Evolutionary conservation across 2,113 vertebrate genomes (phyloP), one percentile per base, ranked within the genome.

Genomic region (Gymnorhina tibicen): DNA sequence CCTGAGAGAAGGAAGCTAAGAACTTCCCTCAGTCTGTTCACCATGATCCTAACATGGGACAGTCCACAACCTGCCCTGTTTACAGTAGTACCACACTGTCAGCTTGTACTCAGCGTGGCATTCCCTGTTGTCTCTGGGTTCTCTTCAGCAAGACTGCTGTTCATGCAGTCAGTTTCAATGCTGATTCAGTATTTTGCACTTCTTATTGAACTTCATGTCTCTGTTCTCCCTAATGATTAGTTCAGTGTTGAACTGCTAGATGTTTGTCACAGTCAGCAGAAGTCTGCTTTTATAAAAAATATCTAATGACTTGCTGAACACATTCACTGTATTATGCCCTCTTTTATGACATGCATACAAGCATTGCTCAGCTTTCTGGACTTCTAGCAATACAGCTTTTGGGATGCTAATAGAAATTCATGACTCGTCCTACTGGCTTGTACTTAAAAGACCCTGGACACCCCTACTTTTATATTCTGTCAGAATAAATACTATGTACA

Each of bases 121-220:
- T 50, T 16, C 30, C 23, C 28, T 91, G 47, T 32, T 82, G 32
- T n/a, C 30, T 76, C 52, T 0, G 21, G 10, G 26, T 60, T 52
- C 16, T 82, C 49, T 73, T 85, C 74, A 83, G 39, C 35, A 76
- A 49, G 49, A 24, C 67, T 79, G 79, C 70, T 76, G 49, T 55
- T 82, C 42, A 17, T 3, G 6, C 60, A 79, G 47, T 9, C 42
- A 55, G 16, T 68, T 93, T 75, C 85, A 52, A 52, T 3, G 44
- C 62, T 75, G 56, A 92, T 75, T 92, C 86, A 69, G 58, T 69
- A 35, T 86, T 88, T 93, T 91, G n/a, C 20, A 10, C 28, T 81
- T 84, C 42, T 73, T 80, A 73, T 9, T 81, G 27, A 81, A 66
- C 35, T 84, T 95, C n/a, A 23, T 69, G 46, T 81, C 90, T 85